phyloP scores from a whole-genome alignment of 2,797 vertebrate genomes.

The Margarornis squamiger region DNA sequence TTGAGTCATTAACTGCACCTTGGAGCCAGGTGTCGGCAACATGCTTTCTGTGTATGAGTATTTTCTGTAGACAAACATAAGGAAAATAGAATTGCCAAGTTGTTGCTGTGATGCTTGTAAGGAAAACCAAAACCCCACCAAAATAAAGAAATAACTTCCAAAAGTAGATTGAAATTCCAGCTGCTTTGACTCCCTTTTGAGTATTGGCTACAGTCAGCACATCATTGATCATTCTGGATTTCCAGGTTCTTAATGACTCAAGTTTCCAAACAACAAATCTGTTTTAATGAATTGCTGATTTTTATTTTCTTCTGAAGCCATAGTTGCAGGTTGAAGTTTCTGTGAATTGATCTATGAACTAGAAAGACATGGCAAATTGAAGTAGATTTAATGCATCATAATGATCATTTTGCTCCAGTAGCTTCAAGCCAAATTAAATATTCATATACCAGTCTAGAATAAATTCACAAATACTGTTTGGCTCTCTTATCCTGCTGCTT shows the following conservation, averaged over 20 bases:
- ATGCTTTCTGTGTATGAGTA: background rate
- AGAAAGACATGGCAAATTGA: constrained; percentile 71
- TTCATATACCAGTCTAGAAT: constrained; percentile 73
- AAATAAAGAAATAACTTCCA: background rate
- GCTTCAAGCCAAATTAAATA: constrained; percentile 74
- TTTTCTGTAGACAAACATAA: constrained; percentile 51
- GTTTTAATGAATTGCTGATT: constrained; percentile 32
- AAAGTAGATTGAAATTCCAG: background rate
- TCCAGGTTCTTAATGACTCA: constrained; percentile 57
- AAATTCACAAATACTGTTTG: constrained; percentile 75
- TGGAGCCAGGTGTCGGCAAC: constrained; percentile 39
- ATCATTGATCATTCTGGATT: background rate
- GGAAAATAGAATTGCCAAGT: constrained; percentile 19
- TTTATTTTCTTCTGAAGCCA: constrained; percentile 40
- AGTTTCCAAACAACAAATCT: constrained; percentile 11
- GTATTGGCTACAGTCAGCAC: background rate
- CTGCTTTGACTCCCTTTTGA: background rate
- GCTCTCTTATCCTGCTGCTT: constrained; percentile 71
- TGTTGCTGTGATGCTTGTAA: constrained; percentile 3
- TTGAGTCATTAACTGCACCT: constrained; percentile 63
- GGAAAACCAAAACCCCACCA: background rate
- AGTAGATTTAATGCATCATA: constrained; percentile 70
- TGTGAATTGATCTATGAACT: constrained; percentile 68
- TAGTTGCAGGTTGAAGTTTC: constrained; percentile 32
- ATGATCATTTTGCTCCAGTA: constrained; percentile 70